Evolutionary conservation across 2,888 invertebrate species (phyloP).

Genomic region (Troglohyphantes excavatus): DNA sequence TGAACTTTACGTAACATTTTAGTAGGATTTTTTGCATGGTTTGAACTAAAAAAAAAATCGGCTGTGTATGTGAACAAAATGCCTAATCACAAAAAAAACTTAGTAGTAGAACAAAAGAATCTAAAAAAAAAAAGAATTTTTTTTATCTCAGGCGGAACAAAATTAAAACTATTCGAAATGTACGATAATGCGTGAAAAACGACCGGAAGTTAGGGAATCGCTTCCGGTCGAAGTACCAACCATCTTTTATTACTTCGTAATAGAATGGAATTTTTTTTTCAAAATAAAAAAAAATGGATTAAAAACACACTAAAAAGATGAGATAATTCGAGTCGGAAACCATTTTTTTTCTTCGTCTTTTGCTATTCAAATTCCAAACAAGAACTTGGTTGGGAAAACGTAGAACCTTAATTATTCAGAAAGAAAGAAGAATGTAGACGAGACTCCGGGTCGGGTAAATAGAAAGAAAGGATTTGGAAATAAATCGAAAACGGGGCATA

Average conservation of each 20-base stretch:
- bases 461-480: constrained; percentile 18
- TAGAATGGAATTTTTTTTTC: neutral
- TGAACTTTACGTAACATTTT: neutral
- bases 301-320: neutral
- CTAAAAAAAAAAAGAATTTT: neutral
- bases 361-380: constrained; percentile 21
- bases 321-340: constrained; percentile 20
- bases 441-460: neutral
- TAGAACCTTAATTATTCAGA: constrained; percentile 2
- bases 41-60: too few species aligned
- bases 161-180: constrained; percentile 16
- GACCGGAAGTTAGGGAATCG: constrained; percentile 34
- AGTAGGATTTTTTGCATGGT: neutral
- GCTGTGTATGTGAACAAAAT: constrained; percentile 21
- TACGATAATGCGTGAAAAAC: constrained; percentile 25
- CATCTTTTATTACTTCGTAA: neutral
- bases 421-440: constrained; percentile 7
- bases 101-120: neutral
- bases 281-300: constrained; percentile 13
- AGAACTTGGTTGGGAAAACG: neutral
- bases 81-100: constrained; percentile 13
- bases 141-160: neutral
- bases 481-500: neutral
- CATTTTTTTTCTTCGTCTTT: constrained; percentile 23
- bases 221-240: constrained; percentile 17